Base-by-base conservation (phyloP, 2,888 invertebrate species). In the Tipula helvola region DNA sequence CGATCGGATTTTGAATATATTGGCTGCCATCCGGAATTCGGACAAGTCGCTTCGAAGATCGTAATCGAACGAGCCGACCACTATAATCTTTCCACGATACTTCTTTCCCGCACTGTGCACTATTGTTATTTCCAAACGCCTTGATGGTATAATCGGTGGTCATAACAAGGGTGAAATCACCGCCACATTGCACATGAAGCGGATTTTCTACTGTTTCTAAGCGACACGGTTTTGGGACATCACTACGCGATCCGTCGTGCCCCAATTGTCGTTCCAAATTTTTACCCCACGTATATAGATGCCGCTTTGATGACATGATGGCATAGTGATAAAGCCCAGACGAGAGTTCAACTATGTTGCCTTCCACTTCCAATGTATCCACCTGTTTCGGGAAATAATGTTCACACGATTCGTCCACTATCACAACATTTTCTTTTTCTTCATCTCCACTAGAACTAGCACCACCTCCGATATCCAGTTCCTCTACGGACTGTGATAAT, bases 201-300 rank as follows among this genome's bases (percentile, higher is more conserved):
- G 91, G 91, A 57, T 89, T 89, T 71, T 91, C 91, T 10, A 92
- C 90, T 86, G 89, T 90, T 36, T 91, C 91, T 12, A 91, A 88
- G 10, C 90, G 90, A 12, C 90, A 89, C 5, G 92, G 92, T 87
- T 90, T 90, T 7, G 89, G 87, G 1, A 92, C 89, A 0, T 91
- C 89, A 13, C 90, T 90, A 0, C 91, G 89, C 85, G 91, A 91
- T 87, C 91, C 91, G 87, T 91, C 91, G 1, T 91, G 91, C 28
- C 97, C 97, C 87, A 98, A 92, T 90, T 98, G 98, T 47, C 97
- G 97, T 90, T 98, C 97, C 88, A 97, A 93, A 91, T 97, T 97
- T 88, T 96, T 94, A 1, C 98, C 98, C 97, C 97, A 98, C 0
- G 95, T 93, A 89, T 96, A 97, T 1, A 97, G 91, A 7, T 94